Conservation (phyloP, 2,797 vertebrate species). For the Arnoldichthys spilopterus region DNA sequence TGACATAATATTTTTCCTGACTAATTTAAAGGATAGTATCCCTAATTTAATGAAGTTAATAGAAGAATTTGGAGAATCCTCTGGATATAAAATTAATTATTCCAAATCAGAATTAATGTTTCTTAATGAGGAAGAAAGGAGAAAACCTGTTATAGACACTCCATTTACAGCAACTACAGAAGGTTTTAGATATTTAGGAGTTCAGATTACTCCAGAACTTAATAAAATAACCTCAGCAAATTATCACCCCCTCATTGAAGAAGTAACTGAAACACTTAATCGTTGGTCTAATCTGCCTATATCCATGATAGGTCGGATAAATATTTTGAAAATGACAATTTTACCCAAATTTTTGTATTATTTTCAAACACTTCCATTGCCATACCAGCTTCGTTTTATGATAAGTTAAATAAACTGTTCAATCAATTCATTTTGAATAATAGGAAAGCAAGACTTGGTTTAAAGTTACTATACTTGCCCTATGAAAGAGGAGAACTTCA, state of each 20-base stretch:
- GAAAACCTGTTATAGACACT: slow-evolving; percentile 24
- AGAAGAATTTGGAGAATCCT: slow-evolving; percentile 12
- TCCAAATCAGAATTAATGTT: slow-evolving; percentile 42
- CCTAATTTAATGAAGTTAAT: background rate
- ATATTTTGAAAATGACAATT: slow-evolving; percentile 43
- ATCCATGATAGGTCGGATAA: slow-evolving; percentile 47
- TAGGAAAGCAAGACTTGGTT: slow-evolving; percentile 15
- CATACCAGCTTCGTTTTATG: too few relatives aligned
- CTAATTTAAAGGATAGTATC: background rate
- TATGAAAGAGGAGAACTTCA: slow-evolving; percentile 17
- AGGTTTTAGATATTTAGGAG: slow-evolving; percentile 44
- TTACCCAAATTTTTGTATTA: slow-evolving; percentile 4
- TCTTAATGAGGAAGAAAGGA: background rate
- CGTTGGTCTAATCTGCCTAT: slow-evolving; percentile 42
- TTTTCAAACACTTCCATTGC: too few relatives aligned
- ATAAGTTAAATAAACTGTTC: too few relatives aligned
- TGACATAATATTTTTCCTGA: slow-evolving; percentile 18
- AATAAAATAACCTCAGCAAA: slow-evolving; percentile 21
- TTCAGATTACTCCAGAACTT: slow-evolving; percentile 36
- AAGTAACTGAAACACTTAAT: slow-evolving; percentile 10
- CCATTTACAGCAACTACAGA: slow-evolving; percentile 32
- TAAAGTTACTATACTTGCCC: slow-evolving; percentile 1
- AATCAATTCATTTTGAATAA: slow-evolving; percentile 9
- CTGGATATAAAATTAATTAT: slow-evolving; percentile 52
- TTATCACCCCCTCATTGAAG: slow-evolving; percentile 48